These are phyloP conservation scores for Gallinago nigripennis DNA, from an alignment of 2,797 vertebrate species.

Conservation along the genomic window DNA sequence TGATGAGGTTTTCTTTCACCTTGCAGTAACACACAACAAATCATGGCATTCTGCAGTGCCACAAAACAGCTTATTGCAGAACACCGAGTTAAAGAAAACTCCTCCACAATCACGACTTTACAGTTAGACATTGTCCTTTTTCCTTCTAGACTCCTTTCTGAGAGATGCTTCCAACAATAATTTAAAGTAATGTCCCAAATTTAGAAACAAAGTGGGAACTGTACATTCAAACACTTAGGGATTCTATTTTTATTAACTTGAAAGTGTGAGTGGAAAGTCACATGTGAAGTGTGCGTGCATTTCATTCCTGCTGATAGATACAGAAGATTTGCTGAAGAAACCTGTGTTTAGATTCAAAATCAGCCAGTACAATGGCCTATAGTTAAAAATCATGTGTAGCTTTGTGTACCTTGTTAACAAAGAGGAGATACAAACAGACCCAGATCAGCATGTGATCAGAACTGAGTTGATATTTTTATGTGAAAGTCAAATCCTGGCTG, in stretches of 20 bases:
- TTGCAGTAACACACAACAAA: conserved; percentile 1
- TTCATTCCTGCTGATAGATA: conserved; percentile 3
- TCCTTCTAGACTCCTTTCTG: conserved; percentile 28
- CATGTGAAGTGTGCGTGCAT: background rate
- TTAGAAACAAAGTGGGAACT: conserved; percentile 70
- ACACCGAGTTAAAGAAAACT: conserved; percentile 11
- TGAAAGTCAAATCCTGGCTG: background rate
- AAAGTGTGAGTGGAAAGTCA: conserved; percentile 65
- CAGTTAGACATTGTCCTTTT: conserved; percentile 35
- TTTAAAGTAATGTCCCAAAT: conserved; percentile 47
- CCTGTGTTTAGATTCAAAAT: background rate
- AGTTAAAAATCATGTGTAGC: background rate
- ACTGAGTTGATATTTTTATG: background rate
- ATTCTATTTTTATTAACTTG: conserved; percentile 66
- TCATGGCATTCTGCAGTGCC: conserved; percentile 1
- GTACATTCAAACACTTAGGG: conserved; percentile 51
- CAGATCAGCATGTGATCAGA: background rate
- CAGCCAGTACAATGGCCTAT: background rate
- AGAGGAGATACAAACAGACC: background rate
- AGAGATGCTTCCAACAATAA: conserved; percentile 50
- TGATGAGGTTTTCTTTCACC: conserved; percentile 52
- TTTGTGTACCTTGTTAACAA: background rate
- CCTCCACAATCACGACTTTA: conserved; percentile 45
- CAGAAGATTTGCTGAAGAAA: background rate
- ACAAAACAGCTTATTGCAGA: conserved; percentile 23